These are phyloP conservation scores for Sitta europaea DNA, from an alignment of 2,113 vertebrate species.

Conservation along the genomic window DNA sequence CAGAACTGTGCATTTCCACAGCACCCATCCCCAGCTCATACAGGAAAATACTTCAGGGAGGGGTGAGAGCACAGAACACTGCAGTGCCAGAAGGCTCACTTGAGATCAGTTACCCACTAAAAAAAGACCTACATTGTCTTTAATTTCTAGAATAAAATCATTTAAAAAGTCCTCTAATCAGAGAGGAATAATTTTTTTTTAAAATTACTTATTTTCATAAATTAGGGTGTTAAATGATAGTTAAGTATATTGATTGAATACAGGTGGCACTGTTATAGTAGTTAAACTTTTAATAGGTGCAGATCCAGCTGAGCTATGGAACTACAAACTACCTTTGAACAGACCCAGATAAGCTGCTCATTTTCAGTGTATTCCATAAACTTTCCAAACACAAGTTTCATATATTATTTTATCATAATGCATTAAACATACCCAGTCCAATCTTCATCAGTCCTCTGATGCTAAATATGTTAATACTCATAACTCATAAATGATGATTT, in stretches of 20 bases:
- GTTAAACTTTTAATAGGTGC: neutral
- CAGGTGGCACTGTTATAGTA: neutral
- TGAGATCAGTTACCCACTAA: neutral
- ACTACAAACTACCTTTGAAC: neutral
- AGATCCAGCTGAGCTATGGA: neutral
- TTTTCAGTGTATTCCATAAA: neutral
- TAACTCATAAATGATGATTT: conserved; percentile 48
- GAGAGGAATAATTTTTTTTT: too few relatives aligned
- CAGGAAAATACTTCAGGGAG: neutral
- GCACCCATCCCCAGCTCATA: neutral
- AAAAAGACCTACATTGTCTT: neutral
- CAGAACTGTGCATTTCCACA: neutral
- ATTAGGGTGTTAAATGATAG: neutral
- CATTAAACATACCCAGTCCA: neutral
- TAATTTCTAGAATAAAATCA: neutral
- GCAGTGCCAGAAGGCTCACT: neutral
- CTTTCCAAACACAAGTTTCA: neutral
- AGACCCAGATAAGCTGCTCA: neutral
- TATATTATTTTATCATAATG: neutral
- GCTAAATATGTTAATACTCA: neutral
- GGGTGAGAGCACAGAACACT: neutral
- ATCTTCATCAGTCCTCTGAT: neutral
- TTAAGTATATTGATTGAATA: neutral
- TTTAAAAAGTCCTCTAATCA: neutral
- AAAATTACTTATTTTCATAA: neutral